A percentile compares a stretch with the other conserved stretches of the same genome.
Evolutionary conservation across 2,888 invertebrate species (phyloP).

Genomic region (Chrysina gloriosa): DNA sequence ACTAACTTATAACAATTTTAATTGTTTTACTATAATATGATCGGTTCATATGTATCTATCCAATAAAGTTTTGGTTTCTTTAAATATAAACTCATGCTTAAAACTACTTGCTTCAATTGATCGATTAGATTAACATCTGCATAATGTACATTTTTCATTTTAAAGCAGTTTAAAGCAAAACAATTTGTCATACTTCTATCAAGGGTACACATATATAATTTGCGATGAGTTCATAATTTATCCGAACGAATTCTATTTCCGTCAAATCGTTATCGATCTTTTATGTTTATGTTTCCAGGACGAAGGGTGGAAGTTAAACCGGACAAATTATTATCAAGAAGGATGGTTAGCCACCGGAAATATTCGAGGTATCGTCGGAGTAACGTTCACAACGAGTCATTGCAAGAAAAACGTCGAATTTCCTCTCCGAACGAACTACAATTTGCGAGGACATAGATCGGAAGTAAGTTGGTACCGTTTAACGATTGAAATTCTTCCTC

Average conservation of each 20-base stretch:
- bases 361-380: slow-evolving; percentile 93
- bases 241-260: slow-evolving; percentile 10
- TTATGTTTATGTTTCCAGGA: slow-evolving; percentile 71
- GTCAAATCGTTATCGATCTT: neutral
- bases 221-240: too few species aligned
- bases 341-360: slow-evolving; percentile 98
- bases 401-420: slow-evolving; percentile 87
- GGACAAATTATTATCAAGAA: slow-evolving; percentile 96
- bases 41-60: too few species aligned
- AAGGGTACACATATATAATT: too few species aligned
- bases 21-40: too few species aligned
- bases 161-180: too few species aligned
- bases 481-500: neutral
- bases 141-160: too few species aligned
- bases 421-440: slow-evolving; percentile 94
- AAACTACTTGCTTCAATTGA: too few species aligned
- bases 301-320: slow-evolving; percentile 95
- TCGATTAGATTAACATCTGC: too few species aligned
- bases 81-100: too few species aligned
- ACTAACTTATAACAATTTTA: too few species aligned
- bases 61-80: too few species aligned
- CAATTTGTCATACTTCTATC: too few species aligned
- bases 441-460: slow-evolving; percentile 94
- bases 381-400: slow-evolving; percentile 95
- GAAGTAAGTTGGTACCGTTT: slow-evolving; percentile 75